phyloP scores from a whole-genome alignment of 2,888 invertebrate genomes.

The Podabrus alpinus region DNA sequence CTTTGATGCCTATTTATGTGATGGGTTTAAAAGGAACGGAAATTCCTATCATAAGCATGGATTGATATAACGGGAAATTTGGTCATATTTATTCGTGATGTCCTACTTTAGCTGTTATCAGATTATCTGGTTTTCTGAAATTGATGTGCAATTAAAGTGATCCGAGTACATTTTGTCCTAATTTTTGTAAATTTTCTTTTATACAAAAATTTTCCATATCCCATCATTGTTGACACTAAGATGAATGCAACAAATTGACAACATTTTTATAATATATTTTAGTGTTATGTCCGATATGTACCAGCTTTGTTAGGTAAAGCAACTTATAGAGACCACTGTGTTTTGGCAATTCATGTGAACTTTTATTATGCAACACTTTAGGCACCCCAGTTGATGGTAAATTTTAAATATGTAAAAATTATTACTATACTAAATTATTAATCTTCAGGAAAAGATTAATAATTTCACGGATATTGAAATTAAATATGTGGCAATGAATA shows the following conservation, averaged over 20 bases:
- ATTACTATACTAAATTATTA: conserved; percentile 17
- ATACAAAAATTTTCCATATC: conserved; percentile 70
- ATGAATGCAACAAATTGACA: conserved; percentile 69
- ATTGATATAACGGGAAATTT: conserved; percentile 85
- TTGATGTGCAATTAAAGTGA: conserved; percentile 90
- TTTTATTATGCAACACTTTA: conserved; percentile 83
- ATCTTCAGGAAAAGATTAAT: conserved; percentile 65
- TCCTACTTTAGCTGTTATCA: conserved; percentile 86
- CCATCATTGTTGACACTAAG: conserved; percentile 80
- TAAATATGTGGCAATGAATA: conserved; percentile 73
- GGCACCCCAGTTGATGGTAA: conserved; percentile 83
- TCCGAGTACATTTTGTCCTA: conserved; percentile 63
- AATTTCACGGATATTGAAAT: conserved; percentile 79
- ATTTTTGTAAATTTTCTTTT: conserved; percentile 3
- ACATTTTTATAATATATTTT: conserved; percentile 32
- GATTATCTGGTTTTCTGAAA: conserved; percentile 83
- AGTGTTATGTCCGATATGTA: conserved; percentile 72
- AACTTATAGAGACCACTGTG: conserved; percentile 77
- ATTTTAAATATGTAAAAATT: conserved; percentile 32
- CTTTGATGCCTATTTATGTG: conserved; percentile 77
- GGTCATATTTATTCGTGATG: conserved; percentile 69
- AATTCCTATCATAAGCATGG: conserved; percentile 72
- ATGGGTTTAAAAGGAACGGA: conserved; percentile 56
- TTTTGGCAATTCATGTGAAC: conserved; percentile 67
- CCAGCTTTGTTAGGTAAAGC: conserved; percentile 70